A percentile compares a stretch with the other conserved stretches of the same genome.
Evolutionary conservation across 2,797 vertebrate species (phyloP).

Genomic region (Harpagifer antarcticus): DNA sequence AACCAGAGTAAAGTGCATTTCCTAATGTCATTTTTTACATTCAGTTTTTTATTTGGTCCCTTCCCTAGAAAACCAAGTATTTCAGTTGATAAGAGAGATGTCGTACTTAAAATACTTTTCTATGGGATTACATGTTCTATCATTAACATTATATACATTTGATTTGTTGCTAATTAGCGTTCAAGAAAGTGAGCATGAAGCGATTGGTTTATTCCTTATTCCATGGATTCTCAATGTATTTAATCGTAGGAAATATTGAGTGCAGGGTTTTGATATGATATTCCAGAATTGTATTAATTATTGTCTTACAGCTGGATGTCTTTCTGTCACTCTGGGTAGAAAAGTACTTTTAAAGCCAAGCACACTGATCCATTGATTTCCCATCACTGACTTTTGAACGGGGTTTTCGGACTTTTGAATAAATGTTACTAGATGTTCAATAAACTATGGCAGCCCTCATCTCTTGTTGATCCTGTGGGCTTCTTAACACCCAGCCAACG

Average conservation of each 20-base stretch:
- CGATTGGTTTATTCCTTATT: neutral
- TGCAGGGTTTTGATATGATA: slow-evolving; percentile 3
- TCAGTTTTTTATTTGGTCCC: neutral
- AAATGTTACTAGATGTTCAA: slow-evolving; percentile 33
- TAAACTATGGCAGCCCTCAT: slow-evolving; percentile 40
- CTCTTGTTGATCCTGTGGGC: slow-evolving; percentile 59
- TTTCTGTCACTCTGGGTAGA: slow-evolving; percentile 13
- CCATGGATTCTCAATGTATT: slow-evolving; percentile 2
- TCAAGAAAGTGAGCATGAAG: neutral
- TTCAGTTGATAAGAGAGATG: neutral
- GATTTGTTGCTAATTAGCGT: neutral
- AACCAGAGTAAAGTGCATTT: neutral
- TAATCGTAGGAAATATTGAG: slow-evolving; percentile 2
- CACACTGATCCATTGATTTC: slow-evolving; percentile 22
- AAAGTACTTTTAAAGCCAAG: slow-evolving; percentile 30
- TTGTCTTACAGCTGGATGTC: neutral
- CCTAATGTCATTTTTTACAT: slow-evolving; percentile 6
- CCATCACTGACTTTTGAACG: slow-evolving; percentile 40
- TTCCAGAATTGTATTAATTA: slow-evolving; percentile 5
- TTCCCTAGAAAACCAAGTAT: neutral
- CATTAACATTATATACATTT: neutral
- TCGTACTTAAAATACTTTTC: neutral
- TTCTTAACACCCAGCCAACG: slow-evolving; percentile 41
- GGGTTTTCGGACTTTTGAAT: slow-evolving; percentile 20
- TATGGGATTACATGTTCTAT: neutral